Conservation (phyloP, 2,113 vertebrate genomes). For the Hyperopisus bebe region DNA sequence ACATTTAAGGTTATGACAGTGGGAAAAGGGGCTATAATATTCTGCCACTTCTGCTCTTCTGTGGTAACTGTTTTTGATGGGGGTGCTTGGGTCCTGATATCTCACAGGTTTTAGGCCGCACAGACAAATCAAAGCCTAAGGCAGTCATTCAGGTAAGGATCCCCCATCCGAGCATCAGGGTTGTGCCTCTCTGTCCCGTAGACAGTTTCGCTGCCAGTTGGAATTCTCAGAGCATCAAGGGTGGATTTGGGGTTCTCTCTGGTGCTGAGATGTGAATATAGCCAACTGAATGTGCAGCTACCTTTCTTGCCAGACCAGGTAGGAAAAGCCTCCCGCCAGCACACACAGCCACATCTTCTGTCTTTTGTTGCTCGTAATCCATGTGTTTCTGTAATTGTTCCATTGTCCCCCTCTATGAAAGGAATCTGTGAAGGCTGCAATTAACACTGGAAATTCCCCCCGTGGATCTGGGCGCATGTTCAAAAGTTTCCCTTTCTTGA, state of each 20-base stretch:
- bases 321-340: not conserved
- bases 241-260: not conserved
- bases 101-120: not conserved
- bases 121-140: not conserved
- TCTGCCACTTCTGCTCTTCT: not conserved
- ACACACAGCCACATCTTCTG: not conserved
- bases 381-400: not conserved
- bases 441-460: constrained; percentile 5
- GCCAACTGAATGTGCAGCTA: not conserved
- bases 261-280: not conserved
- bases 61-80: not conserved
- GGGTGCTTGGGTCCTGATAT: not conserved
- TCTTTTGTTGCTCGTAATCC: not conserved
- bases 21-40: not conserved
- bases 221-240: not conserved
- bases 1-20: not conserved
- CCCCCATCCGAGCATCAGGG: not conserved
- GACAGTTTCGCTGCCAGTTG: not conserved
- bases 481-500: not conserved
- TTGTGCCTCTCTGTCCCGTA: not conserved
- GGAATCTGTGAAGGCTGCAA: not conserved
- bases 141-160: not conserved
- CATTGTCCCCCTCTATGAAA: not conserved
- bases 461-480: not conserved
- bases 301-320: not conserved